Conservation (phyloP, 1,140 invertebrate genomes). For the Whitmania pigra region DNA sequence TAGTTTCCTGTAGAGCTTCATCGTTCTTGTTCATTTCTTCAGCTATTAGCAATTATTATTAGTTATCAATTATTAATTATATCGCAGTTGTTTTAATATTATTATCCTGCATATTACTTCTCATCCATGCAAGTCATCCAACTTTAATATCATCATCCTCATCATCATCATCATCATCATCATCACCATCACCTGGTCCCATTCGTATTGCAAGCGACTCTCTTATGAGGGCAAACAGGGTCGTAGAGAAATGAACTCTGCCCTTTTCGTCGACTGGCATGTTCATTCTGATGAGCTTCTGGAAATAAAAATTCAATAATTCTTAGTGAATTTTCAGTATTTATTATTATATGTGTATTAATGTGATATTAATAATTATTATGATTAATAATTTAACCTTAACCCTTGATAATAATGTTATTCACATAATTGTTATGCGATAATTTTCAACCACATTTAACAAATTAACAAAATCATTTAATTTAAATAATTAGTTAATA, state of each 20-base stretch:
- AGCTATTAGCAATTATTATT: conserved; percentile 50
- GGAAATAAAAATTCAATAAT: conserved; percentile 11
- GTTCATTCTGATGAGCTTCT: conserved; percentile 95
- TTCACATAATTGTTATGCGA: too few species aligned
- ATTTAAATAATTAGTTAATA: neutral
- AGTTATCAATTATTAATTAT: neutral
- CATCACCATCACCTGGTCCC: conserved; percentile 54
- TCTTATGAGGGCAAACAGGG: conserved; percentile 90
- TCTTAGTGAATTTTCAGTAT: too few species aligned
- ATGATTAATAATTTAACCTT: too few species aligned
- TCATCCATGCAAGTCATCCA: neutral
- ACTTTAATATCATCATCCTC: conserved; percentile 36
- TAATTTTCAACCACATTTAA: too few species aligned
- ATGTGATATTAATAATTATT: too few species aligned
- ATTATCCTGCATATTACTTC: conserved; percentile 35
- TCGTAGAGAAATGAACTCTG: conserved; percentile 96
- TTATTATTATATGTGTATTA: too few species aligned
- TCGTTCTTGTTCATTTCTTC: conserved; percentile 99
- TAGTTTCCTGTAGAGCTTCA: conserved; percentile 83
- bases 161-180: too few species aligned
- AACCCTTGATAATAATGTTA: too few species aligned
- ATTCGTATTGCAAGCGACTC: conserved; percentile 98
- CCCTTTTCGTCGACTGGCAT: conserved; percentile 92
- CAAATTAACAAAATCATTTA: neutral
- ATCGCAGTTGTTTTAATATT: neutral